Base-by-base conservation (phyloP, 2,113 vertebrate genomes). In the Turnix velox region DNA sequence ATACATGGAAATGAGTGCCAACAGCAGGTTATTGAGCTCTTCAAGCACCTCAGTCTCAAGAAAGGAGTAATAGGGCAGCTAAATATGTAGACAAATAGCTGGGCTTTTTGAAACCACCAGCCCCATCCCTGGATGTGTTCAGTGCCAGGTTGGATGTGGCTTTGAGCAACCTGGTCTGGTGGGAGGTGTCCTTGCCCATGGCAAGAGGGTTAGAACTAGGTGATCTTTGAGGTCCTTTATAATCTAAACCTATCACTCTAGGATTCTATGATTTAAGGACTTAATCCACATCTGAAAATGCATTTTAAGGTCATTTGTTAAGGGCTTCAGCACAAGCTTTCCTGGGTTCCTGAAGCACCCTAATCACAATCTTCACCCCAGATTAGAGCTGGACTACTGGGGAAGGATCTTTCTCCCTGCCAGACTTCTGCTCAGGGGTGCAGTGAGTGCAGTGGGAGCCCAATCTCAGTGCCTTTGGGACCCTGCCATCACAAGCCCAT, bases 381-480 rank as follows among this genome's bases (percentile, higher is more conserved):
- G 46, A 19, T 11, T 23, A 14, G 57, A 79, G 31, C 25, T 45
- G 40, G n/a, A 20, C 14, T 0, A 1, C 27, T 45, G 31, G 17
- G 45, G 42, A 73, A 69, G 42, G 31, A 27, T 15, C 42, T 61
- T 1, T 0, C 39, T 62, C 8, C 5, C 59, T 24, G 46, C 49
- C 2, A 0, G 0, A 0, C 27, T 48, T 30, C 69, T 58, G 48
- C 75, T 24, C 54, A 16, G 79, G 30, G 45, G 61, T 62, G 35
- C 42, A 27, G 33, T 2, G n/a, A 19, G 40, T 5, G 19, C 2
- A 4, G 4, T 6, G 42, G 16, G 11, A 6, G 4, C 4, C 22
- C 2, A 12, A 25, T 7, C 27, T 74, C 3, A 0, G 24, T 12
- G 65, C 6, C 18, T 30, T 4, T 27, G 0, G 0, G 35, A 23